Evolutionary conservation across 2,797 vertebrate species (phyloP).

Genomic region (Rallus crepitans): DNA sequence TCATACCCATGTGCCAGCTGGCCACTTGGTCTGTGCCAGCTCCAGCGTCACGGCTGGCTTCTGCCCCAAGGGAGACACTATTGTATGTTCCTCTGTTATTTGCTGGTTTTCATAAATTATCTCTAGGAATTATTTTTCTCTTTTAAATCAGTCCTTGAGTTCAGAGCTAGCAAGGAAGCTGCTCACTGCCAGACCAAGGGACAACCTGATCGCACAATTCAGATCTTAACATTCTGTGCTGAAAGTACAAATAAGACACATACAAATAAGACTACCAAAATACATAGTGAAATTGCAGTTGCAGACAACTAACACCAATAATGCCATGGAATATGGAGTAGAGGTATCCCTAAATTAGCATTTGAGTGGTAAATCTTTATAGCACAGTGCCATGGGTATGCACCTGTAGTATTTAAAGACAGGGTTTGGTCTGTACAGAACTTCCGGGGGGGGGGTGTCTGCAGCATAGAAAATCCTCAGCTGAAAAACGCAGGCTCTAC

Average conservation of each 20-base stretch:
- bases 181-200: background rate
- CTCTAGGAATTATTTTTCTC: background rate
- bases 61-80: background rate
- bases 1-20: background rate
- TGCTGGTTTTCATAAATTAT: background rate
- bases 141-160: background rate
- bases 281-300: background rate
- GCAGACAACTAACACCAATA: background rate
- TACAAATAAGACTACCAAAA: background rate
- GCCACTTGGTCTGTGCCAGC: background rate
- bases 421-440: background rate
- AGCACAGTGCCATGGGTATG: background rate
- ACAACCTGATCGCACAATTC: background rate
- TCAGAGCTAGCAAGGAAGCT: background rate
- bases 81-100: background rate
- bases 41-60: background rate
- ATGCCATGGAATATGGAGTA: background rate
- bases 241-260: background rate
- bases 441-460: background rate
- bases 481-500: background rate
- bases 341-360: background rate
- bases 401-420: background rate
- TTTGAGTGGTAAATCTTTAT: background rate
- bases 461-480: background rate
- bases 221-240: background rate